These are phyloP conservation scores for Tricholauxania praeusta DNA, from an alignment of 2,888 invertebrate genomes.

Conservation along the genomic window DNA sequence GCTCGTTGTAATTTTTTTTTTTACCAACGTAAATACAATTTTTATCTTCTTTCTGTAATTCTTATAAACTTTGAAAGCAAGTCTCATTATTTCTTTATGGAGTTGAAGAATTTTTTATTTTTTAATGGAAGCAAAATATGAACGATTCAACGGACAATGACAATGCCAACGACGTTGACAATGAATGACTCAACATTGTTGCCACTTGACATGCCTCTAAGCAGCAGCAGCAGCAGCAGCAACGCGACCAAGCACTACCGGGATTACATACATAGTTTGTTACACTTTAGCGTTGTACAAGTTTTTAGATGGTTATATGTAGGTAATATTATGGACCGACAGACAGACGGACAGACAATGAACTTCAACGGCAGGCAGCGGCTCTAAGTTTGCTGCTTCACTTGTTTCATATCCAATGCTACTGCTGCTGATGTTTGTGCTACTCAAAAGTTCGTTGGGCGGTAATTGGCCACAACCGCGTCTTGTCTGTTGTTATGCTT, in stretches of 20 bases:
- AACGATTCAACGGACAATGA: too few species aligned
- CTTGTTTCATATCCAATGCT: too few species aligned
- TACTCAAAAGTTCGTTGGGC: neutral
- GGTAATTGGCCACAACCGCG: slow-evolving; percentile 12
- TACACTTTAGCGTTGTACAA: neutral
- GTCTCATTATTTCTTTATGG: slow-evolving; percentile 3
- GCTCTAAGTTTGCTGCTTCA: neutral
- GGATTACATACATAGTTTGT: neutral
- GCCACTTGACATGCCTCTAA: neutral
- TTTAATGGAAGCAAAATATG: too few species aligned
- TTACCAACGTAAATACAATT: too few species aligned
- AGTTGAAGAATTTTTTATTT: neutral
- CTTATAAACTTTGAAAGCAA: neutral
- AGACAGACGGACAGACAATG: neutral
- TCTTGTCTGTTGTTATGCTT: neutral
- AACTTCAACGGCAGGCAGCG: neutral
- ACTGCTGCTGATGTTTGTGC: too few species aligned
- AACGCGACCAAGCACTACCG: slow-evolving; percentile 4
- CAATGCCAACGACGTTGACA: slow-evolving; percentile 7
- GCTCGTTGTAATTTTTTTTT: too few species aligned
- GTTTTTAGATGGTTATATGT: neutral
- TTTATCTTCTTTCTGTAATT: neutral
- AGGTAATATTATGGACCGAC: neutral
- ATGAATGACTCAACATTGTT: slow-evolving; percentile 17
- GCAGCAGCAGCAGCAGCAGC: too few species aligned